These are phyloP conservation scores for Poeciliopsis prolifica DNA, from an alignment of 2,113 vertebrate species.

Conservation along the genomic window DNA sequence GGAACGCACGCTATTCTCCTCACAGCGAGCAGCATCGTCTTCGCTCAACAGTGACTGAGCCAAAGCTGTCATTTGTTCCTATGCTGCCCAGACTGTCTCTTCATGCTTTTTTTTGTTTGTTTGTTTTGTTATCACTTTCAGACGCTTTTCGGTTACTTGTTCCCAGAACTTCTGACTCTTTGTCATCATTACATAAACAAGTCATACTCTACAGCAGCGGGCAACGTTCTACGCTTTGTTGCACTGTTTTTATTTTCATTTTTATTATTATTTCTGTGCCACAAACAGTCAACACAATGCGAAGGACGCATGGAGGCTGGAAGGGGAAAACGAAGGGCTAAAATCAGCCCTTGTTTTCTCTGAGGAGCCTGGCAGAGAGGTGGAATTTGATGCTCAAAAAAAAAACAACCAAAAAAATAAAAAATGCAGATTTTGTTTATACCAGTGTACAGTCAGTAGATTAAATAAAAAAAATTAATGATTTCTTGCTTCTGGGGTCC, in stretches of 20 bases:
- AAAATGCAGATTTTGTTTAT: constrained; percentile 53
- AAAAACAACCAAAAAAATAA: not conserved
- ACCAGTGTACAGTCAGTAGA: constrained; percentile 46
- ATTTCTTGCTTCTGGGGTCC: constrained; percentile 56
- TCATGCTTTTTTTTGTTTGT: constrained; percentile 1
- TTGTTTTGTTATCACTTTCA: constrained; percentile 12
- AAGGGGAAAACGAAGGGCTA: constrained; percentile 44
- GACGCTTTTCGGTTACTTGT: constrained; percentile 19
- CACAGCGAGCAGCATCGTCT: constrained; percentile 45
- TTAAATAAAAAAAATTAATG: constrained; percentile 63
- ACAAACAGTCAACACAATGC: constrained; percentile 41
- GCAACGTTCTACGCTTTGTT: constrained; percentile 42
- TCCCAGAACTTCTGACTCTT: constrained; percentile 11
- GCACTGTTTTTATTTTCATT: constrained; percentile 34
- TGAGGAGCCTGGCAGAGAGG: constrained; percentile 48
- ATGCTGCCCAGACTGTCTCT: constrained; percentile 10
- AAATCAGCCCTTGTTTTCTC: constrained; percentile 63
- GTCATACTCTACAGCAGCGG: constrained; percentile 54
- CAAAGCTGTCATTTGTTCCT: constrained; percentile 47
- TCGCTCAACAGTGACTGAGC: constrained; percentile 40
- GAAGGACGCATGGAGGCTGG: constrained; percentile 13
- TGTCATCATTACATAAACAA: constrained; percentile 58
- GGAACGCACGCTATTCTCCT: not conserved
- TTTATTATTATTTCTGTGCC: constrained; percentile 19
- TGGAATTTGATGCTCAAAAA: constrained; percentile 63